phyloP scores from a whole-genome alignment of 2,797 vertebrate genomes.

The Molothrus aeneus region DNA sequence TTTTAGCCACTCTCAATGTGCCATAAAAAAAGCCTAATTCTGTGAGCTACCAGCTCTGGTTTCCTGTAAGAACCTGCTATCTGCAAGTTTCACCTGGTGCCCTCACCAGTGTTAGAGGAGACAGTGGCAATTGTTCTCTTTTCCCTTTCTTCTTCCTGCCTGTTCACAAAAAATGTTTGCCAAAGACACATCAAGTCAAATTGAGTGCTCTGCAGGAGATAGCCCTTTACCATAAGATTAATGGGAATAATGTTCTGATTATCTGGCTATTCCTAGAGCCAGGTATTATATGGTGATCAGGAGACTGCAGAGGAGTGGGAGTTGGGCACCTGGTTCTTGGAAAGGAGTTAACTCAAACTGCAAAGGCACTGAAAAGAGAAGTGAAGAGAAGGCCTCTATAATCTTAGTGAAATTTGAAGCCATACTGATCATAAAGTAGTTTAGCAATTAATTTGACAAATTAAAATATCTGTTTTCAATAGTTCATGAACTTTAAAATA shows the following conservation, averaged over 20 bases:
- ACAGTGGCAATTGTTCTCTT: background rate
- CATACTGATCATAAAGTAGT: background rate
- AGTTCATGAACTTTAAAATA: background rate
- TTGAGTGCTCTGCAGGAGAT: slow-evolving; percentile 39
- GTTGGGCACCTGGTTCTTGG: background rate
- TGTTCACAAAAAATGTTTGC: slow-evolving; percentile 25
- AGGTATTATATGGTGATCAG: background rate
- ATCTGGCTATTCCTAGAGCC: slow-evolving; percentile 1
- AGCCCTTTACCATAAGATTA: slow-evolving; percentile 30
- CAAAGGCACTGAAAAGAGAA: background rate
- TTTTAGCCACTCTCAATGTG: background rate
- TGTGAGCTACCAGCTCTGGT: background rate
- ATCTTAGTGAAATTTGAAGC: background rate
- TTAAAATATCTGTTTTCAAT: background rate
- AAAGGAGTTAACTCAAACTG: background rate
- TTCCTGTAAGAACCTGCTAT: background rate
- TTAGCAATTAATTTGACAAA: background rate
- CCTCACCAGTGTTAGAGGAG: background rate
- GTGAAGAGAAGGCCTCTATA: background rate
- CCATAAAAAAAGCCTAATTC: background rate
- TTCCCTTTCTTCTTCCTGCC: background rate
- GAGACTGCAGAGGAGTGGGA: background rate
- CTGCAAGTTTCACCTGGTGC: background rate
- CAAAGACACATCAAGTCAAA: slow-evolving; percentile 16
- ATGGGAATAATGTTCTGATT: slow-evolving; percentile 41